A percentile compares a stretch with the other conserved stretches of the same genome.
phyloP scores from a whole-genome alignment of 2,888 invertebrate species.

The Drosophila formosana region DNA sequence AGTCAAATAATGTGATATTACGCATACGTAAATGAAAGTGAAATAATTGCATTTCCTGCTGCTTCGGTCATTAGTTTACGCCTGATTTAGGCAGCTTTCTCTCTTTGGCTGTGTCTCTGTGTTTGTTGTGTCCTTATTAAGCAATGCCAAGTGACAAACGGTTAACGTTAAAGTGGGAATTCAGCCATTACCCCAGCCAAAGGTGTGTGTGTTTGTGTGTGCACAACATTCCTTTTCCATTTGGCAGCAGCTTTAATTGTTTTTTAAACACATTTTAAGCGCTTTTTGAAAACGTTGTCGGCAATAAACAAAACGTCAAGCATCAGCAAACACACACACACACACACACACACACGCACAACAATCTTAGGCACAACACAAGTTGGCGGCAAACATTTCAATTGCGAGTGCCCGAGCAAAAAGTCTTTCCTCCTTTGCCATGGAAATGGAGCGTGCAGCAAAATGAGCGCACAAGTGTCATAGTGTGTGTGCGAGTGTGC shows the following conservation, averaged over 20 bases:
- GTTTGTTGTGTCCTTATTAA: constrained; percentile 51
- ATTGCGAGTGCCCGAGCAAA: constrained; percentile 9
- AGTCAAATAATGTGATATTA: constrained; percentile 21
- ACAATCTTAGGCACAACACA: constrained; percentile 41
- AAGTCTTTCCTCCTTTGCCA: constrained; percentile 37
- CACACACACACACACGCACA: constrained; percentile 30
- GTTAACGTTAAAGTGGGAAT: constrained; percentile 34
- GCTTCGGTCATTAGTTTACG: constrained; percentile 36
- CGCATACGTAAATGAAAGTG: constrained; percentile 50
- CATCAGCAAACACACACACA: constrained; percentile 50
- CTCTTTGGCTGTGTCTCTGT: background rate
- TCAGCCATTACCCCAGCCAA: constrained; percentile 37
- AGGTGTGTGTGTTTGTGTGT: constrained; percentile 7
- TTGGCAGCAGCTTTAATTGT: constrained; percentile 69
- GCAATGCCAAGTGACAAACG: constrained; percentile 60
- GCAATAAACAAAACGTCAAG: constrained; percentile 69
- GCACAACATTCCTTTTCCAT: constrained; percentile 28
- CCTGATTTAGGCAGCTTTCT: constrained; percentile 41
- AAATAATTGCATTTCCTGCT: constrained; percentile 26
- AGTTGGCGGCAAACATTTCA: constrained; percentile 26
- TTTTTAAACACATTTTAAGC: constrained; percentile 75
- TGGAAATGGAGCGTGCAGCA: constrained; percentile 57
- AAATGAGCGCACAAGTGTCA: constrained; percentile 39
- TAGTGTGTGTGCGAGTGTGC: constrained; percentile 4
- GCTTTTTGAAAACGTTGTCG: constrained; percentile 47